A percentile compares a stretch with the other conserved stretches of the same genome.
Conservation (phyloP, 2,888 invertebrate genomes). For the Heliothis peltigera region DNA sequence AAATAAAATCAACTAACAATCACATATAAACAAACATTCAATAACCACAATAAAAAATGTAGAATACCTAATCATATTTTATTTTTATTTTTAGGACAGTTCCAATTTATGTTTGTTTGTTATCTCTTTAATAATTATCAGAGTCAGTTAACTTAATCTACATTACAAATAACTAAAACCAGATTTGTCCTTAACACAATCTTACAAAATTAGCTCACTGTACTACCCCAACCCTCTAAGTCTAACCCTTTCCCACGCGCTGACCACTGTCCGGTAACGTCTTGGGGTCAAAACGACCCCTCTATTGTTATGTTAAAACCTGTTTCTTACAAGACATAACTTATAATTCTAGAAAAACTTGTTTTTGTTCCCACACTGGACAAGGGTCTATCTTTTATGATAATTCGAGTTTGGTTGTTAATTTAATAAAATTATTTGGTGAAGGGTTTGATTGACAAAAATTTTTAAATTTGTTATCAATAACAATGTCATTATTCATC, state of each 20-base stretch:
- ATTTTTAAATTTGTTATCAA: constrained; percentile 21
- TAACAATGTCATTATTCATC: no score
- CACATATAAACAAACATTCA: no score
- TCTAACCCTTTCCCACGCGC: constrained; percentile 74
- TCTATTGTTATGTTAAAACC: constrained; percentile 66
- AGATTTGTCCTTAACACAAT: constrained; percentile 47
- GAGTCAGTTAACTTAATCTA: constrained; percentile 3
- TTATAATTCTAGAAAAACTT: constrained; percentile 68
- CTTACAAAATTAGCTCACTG: constrained; percentile 53
- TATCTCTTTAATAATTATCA: not conserved
- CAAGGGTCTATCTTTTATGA: constrained; percentile 46
- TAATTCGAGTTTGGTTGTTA: constrained; percentile 11
- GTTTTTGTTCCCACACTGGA: constrained; percentile 73
- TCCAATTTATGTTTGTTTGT: no score
- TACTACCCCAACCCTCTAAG: constrained; percentile 44
- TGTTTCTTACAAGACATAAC: constrained; percentile 52
- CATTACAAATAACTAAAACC: constrained; percentile 17
- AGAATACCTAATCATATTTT: not conserved
- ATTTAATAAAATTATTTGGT: not conserved
- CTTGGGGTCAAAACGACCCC: constrained; percentile 64
- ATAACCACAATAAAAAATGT: no score
- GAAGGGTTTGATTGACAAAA: constrained; percentile 32
- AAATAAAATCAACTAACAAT: no score
- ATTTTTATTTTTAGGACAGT: not conserved
- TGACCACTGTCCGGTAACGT: constrained; percentile 80